A percentile compares a stretch with the other conserved stretches of the same genome.
These are phyloP conservation scores for Bactericera cockerelli DNA, from an alignment of 1,140 invertebrate species.

Conservation along the genomic window DNA sequence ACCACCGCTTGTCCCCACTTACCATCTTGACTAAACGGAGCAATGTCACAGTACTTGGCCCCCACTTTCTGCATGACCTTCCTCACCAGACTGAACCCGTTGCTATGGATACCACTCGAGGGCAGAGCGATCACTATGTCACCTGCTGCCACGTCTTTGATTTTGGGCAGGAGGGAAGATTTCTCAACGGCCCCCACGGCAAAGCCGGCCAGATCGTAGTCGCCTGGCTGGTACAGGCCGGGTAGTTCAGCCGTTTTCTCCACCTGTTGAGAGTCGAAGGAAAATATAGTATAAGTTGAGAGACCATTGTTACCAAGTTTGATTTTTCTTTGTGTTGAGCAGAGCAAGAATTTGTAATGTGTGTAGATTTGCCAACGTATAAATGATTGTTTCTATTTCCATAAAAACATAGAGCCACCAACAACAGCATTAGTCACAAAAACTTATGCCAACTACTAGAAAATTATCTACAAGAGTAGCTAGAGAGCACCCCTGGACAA, in stretches of 20 bases:
- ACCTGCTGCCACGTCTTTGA: conserved; percentile 38
- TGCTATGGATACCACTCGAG: conserved; percentile 85
- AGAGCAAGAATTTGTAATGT: too few relatives aligned
- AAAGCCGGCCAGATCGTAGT: conserved; percentile 93
- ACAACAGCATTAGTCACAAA: too few relatives aligned
- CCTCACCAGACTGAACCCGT: conserved; percentile 88
- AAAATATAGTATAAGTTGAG: too few relatives aligned
- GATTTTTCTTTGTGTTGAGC: too few relatives aligned
- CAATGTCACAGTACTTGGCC: conserved; percentile 44
- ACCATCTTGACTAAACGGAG: conserved; percentile 51
- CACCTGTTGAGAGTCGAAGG: conserved; percentile 40
- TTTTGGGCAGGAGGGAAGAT: conserved; percentile 54
- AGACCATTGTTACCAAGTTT: too few relatives aligned
- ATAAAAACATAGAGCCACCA: too few relatives aligned
- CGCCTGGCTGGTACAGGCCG: conserved; percentile 68
- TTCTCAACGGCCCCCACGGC: conserved; percentile 80
- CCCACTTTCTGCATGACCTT: conserved; percentile 57
- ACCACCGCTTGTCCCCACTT: too few relatives aligned
- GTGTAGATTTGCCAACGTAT: too few relatives aligned
- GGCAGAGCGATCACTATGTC: conserved; percentile 77
- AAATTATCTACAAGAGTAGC: too few relatives aligned
- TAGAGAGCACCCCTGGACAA: too few relatives aligned
- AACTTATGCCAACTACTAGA: too few relatives aligned
- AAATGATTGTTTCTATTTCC: too few relatives aligned
- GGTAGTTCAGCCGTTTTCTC: conserved; percentile 96